Base-by-base conservation (phyloP, 2,888 invertebrate genomes). In the Ypsolopha sequella region DNA sequence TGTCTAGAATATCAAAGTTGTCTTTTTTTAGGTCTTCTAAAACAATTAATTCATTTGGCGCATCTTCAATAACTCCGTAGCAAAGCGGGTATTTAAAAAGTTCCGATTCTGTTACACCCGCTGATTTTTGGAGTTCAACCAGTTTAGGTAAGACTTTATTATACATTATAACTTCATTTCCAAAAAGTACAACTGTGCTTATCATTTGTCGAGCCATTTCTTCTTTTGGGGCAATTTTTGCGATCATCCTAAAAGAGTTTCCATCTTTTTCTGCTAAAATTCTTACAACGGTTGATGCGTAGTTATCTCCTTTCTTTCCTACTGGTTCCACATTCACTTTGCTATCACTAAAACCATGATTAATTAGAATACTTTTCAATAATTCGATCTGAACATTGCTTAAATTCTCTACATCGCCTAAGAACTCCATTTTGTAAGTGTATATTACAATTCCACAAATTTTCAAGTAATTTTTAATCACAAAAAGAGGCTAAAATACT, bases 331-430 rank as follows among this genome's bases (percentile, higher is more conserved):
- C 39, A 8, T 35, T 7, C 6, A 56, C 55, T 47, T 56, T 57
- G 11, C 45, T 46, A 9, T 56, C 52, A 11, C 52, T 54, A 24
- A 50, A 60, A 2, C 57, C 60, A 36, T 36, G 48, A 14, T 56
- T 50, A 50, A 53, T 52, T 6, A 61, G 41, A 6, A 53, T 55
- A 36, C 49, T 53, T 52, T 48, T 54, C 4, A 60, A 54, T 9
- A 46, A 58, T 10, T 36, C 44, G 8, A 59, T 46, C 48, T 61
- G 61, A 13, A 36, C 35, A 41, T 58, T 57, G 52, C 48, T 58
- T 34, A 60, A 54, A 49, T 55, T 51, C 0, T 52, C 50, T n/a
- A 54, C 11, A 39, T 59, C 54, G 36, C 60, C 61, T 51, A 56
- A 53, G 10, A 60, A 46, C 6, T 56, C 50, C 60, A 58, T 60